Base-by-base conservation (phyloP, 2,888 invertebrate species). In the Pollenia labialis region DNA sequence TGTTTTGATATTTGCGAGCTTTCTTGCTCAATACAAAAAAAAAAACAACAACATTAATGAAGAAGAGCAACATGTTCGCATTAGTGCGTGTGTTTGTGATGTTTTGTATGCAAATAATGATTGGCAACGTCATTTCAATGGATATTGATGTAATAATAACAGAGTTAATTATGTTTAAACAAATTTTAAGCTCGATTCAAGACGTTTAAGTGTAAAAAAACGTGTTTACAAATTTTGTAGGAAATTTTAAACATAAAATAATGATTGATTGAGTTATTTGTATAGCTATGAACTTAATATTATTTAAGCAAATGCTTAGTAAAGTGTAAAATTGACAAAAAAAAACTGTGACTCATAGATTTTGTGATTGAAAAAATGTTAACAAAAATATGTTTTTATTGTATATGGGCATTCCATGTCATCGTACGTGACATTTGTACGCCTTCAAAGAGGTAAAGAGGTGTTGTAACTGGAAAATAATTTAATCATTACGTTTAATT, bases 51-150 rank as follows among this genome's bases (percentile, higher is more conserved):
- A 68, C 46, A 72, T 56, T 46, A 72, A 48, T 46, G 58, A 74
- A 60, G 74, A 58, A 60, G 48, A 32, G 32, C 32, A 32, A 32
- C 56, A 54, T 56, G 12, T 18, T 18, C 18, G 10, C 12, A 42
- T 40, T 11, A 8, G 44, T 60, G 72, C 23, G 58, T 60, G 72
- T 48, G 48, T 23, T 4, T 44, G 54, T 58, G 54, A 8, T 9
- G 44, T 6, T 58, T 32, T 23, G 44, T 58, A 76, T 76, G 64
- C 64, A 76, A 76, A 64, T 76, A 56, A 66, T 54, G 56, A 77
- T 56, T 56, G 54, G 54, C 56, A 66, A 77, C 66, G 77, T 77
- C 66, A 77, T 66, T 66, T 66, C 14, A 44, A 16, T 74, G 46
- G 40, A 56, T 46, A 32, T 66, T 48, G 64, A 77, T 66, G 46